A percentile compares a stretch with the other conserved stretches of the same genome.
These are phyloP conservation scores for Hypothenemus hampei DNA, from an alignment of 1,140 invertebrate genomes.

Conservation along the genomic window DNA sequence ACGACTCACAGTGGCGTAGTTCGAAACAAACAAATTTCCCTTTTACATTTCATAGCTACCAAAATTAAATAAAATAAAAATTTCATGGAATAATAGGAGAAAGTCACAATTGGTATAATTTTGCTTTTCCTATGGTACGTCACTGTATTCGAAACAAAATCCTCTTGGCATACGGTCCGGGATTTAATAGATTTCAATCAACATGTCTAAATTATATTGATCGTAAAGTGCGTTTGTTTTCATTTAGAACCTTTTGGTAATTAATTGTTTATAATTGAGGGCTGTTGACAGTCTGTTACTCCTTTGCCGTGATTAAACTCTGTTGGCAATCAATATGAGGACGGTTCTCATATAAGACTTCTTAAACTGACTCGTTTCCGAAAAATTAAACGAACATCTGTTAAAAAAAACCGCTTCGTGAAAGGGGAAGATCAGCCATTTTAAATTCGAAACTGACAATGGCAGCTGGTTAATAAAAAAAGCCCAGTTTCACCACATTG, in stretches of 20 bases:
- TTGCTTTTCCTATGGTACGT: neutral
- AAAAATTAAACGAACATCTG: slow-evolving; percentile 25
- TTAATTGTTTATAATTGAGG: slow-evolving; percentile 17
- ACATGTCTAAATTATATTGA: slow-evolving; percentile 14
- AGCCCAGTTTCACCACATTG: slow-evolving; percentile 34
- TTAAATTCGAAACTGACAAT: slow-evolving; percentile 29
- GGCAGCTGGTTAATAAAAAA: slow-evolving; percentile 36
- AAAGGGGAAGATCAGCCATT: slow-evolving; percentile 29
- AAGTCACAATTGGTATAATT: too few relatives aligned
- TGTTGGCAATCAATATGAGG: neutral
- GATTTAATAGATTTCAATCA: slow-evolving; percentile 13
- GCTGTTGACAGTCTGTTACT: slow-evolving; percentile 17
- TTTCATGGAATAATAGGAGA: too few relatives aligned
- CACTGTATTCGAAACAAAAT: slow-evolving; percentile 4
- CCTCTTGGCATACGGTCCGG: slow-evolving; percentile 4
- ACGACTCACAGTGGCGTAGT: slow-evolving; percentile 10
- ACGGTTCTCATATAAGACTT: too few relatives aligned
- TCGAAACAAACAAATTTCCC: too few relatives aligned
- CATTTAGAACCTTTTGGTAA: slow-evolving; percentile 10
- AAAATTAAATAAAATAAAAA: too few relatives aligned
- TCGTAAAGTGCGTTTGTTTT: slow-evolving; percentile 18
- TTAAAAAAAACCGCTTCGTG: slow-evolving; percentile 1
- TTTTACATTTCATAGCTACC: too few relatives aligned
- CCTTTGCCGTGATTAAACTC: neutral
- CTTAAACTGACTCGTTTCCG: too few relatives aligned